These are phyloP conservation scores for Triplophysa bombifrons DNA, from an alignment of 2,797 vertebrate species.

Conservation along the genomic window DNA sequence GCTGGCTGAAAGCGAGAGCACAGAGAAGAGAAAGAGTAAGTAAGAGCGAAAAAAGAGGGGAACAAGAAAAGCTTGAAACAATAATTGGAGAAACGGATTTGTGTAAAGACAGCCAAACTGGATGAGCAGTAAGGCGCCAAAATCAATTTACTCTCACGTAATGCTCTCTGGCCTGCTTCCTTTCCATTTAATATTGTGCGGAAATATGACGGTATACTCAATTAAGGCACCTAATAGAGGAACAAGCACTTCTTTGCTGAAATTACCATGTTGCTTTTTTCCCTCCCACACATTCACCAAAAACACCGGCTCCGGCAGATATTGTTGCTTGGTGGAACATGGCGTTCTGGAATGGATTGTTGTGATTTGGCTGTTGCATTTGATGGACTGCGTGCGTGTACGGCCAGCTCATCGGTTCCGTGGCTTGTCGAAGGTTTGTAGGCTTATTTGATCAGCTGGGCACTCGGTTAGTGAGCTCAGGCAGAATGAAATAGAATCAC, in stretches of 20 bases:
- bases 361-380: conserved; percentile 35
- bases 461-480: conserved; percentile 10
- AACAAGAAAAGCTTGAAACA: conserved; percentile 42
- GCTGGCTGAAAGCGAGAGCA: conserved; percentile 40
- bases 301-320: conserved; percentile 45
- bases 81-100: conserved; percentile 59
- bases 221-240: conserved; percentile 69
- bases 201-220: conserved; percentile 68
- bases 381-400: conserved; percentile 63
- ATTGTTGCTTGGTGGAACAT: conserved; percentile 2
- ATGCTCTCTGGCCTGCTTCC: conserved; percentile 65
- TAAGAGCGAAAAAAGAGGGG: conserved; percentile 48
- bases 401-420: conserved; percentile 52
- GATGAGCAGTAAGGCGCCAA: conserved; percentile 67
- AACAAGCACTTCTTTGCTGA: conserved; percentile 69
- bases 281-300: conserved; percentile 30
- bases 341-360: conserved; percentile 9
- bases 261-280: conserved; percentile 61
- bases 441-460: conserved; percentile 45
- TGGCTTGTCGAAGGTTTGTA: conserved; percentile 11
- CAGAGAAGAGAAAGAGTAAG: conserved; percentile 30
- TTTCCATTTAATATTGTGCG: conserved; percentile 73
- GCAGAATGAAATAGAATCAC: conserved; percentile 23
- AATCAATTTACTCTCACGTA: conserved; percentile 72
- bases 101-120: conserved; percentile 62